Conservation (phyloP, 1,140 invertebrate species). For the Drosophila varians region DNA sequence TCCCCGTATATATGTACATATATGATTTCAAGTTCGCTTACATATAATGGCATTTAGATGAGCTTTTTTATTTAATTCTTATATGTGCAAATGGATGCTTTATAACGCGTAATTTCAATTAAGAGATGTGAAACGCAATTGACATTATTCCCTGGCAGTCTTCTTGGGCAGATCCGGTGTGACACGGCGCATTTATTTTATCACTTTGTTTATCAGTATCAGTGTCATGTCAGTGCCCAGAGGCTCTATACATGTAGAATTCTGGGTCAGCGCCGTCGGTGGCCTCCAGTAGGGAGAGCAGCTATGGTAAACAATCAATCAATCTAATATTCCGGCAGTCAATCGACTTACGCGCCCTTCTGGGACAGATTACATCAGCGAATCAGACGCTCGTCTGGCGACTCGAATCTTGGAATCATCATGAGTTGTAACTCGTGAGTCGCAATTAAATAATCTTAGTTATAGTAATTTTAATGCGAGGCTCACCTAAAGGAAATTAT, state of each 20-base stretch:
- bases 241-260: slow-evolving; percentile 16
- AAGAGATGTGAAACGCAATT: slow-evolving; percentile 59
- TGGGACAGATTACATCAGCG: slow-evolving; percentile 46
- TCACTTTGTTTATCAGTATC: slow-evolving; percentile 69
- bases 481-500: too few relatives aligned
- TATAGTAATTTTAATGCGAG: not conserved
- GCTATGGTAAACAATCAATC: slow-evolving; percentile 49
- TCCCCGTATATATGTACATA: slow-evolving; percentile 12
- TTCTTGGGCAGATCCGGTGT: slow-evolving; percentile 42
- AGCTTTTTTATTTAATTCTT: slow-evolving; percentile 43
- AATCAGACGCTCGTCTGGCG: slow-evolving; percentile 4
- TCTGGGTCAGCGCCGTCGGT: slow-evolving; percentile 36
- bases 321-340: slow-evolving; percentile 36
- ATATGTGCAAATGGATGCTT: slow-evolving; percentile 30
- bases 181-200: slow-evolving; percentile 67
- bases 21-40: slow-evolving; percentile 47
- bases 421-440: slow-evolving; percentile 14
- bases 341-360: slow-evolving; percentile 39
- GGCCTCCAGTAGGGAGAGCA: slow-evolving; percentile 1
- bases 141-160: slow-evolving; percentile 14
- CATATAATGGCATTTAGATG: slow-evolving; percentile 51
- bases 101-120: slow-evolving; percentile 69
- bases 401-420: slow-evolving; percentile 10
- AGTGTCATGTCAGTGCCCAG: slow-evolving; percentile 6
- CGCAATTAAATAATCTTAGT: slow-evolving; percentile 31